A percentile compares a stretch with the other conserved stretches of the same genome.
Conservation (phyloP, 2,888 invertebrate species). For the Sarcophaga caerulescens region DNA sequence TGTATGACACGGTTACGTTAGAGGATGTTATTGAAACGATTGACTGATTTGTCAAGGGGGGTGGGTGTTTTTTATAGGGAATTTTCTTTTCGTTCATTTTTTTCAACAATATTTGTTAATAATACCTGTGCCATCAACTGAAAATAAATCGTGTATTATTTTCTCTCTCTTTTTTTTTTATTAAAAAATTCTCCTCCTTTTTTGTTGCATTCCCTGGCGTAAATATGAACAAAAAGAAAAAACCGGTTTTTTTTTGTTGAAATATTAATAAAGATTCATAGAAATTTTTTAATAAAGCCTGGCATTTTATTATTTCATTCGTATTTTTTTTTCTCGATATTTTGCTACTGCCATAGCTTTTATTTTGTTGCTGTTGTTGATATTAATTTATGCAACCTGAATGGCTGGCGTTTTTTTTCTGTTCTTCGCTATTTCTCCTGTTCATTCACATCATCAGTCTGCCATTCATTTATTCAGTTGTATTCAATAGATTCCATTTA, state of each 20-base stretch:
- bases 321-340: background rate
- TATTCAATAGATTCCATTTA: constrained; percentile 4
- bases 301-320: background rate
- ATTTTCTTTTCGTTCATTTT: too few species aligned
- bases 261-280: background rate
- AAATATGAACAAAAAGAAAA: background rate
- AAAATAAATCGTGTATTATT: too few species aligned
- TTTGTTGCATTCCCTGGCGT: background rate
- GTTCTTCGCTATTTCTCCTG: background rate
- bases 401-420: background rate
- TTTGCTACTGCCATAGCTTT: background rate
- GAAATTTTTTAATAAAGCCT: background rate
- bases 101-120: background rate
- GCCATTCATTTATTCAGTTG: constrained; percentile 25
- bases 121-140: background rate
- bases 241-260: background rate
- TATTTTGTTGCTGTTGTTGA: background rate
- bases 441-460: background rate
- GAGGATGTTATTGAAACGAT: too few species aligned
- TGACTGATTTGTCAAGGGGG: too few species aligned
- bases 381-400: constrained; percentile 42
- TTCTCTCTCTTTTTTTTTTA: too few species aligned
- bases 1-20: too few species aligned
- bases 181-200: too few species aligned
- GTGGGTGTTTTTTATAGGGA: too few species aligned